Conservation (phyloP, 2,888 invertebrate genomes). For the Sycophila texana region DNA sequence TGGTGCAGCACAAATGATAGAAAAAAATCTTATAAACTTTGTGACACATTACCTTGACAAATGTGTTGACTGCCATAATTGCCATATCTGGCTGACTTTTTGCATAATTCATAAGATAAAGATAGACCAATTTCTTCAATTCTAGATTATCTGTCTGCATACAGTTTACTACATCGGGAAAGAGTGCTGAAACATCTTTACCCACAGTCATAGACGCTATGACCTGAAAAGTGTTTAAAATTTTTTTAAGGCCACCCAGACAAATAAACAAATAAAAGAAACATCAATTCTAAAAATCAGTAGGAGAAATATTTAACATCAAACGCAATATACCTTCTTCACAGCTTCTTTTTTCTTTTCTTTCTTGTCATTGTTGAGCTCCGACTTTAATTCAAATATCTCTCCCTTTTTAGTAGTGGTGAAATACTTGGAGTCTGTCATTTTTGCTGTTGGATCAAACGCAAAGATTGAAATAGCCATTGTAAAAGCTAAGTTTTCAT, state of each 20-base stretch:
- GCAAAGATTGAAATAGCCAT: conserved; percentile 8
- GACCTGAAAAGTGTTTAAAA: conserved; percentile 80
- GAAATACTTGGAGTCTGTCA: conserved; percentile 99
- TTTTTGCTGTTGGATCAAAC: conserved; percentile 73
- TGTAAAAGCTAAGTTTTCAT: background rate
- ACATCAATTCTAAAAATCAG: no score
- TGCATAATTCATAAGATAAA: conserved; percentile 99
- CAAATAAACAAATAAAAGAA: no score
- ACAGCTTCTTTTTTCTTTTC: conserved; percentile 99
- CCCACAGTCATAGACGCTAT: conserved; percentile 99
- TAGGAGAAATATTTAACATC: no score
- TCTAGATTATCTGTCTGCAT: conserved; percentile 99
- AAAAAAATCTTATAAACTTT: conserved; percentile 54
- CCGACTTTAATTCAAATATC: conserved; percentile 99
- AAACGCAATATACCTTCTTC: conserved; percentile 86
- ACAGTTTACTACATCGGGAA: conserved; percentile 99
- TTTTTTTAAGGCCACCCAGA: background rate
- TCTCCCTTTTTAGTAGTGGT: conserved; percentile 99
- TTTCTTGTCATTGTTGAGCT: conserved; percentile 99
- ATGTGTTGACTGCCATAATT: conserved; percentile 99
- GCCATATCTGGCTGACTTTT: conserved; percentile 99
- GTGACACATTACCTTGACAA: conserved; percentile 90
- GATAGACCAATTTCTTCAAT: conserved; percentile 97
- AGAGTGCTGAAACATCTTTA: conserved; percentile 98
- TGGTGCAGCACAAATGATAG: conserved; percentile 61